Conservation (phyloP, 2,113 vertebrate species). For the Macrotus californicus region DNA sequence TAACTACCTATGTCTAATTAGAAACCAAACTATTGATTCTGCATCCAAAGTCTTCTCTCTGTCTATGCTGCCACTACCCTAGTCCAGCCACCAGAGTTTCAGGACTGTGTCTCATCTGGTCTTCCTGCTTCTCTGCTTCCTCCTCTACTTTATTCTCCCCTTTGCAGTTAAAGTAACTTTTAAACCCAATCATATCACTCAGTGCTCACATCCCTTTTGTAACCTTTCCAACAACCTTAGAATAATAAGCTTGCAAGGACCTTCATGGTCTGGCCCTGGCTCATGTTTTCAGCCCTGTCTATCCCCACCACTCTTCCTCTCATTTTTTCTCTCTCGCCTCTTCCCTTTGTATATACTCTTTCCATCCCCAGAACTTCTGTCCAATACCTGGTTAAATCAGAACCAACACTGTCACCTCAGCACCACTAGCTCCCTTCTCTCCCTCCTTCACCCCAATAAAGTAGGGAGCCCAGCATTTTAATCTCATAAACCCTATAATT, state of each 20-base stretch:
- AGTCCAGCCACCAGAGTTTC: no score
- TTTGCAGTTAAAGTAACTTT: background rate
- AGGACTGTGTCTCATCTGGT: background rate
- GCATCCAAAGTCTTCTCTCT: background rate
- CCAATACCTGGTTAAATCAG: background rate
- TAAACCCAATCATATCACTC: background rate
- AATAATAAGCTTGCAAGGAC: background rate
- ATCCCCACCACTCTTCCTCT: no score
- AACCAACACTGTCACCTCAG: background rate
- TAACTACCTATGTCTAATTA: background rate
- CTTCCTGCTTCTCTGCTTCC: background rate
- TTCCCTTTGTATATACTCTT: background rate
- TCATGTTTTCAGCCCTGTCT: background rate
- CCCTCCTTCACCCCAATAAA: background rate
- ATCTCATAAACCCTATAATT: background rate
- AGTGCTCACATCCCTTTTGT: background rate
- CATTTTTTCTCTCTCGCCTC: background rate
- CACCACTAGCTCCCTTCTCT: no score
- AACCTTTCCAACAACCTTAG: background rate
- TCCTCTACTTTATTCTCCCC: background rate
- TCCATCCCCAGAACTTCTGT: background rate
- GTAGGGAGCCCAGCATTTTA: background rate
- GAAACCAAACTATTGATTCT: background rate
- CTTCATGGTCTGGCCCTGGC: background rate
- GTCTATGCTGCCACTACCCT: accelerated